A percentile compares a stretch with the other conserved stretches of the same genome.
These are phyloP conservation scores for Osmerus mordax DNA, from an alignment of 2,113 vertebrate species.

Conservation along the genomic window DNA sequence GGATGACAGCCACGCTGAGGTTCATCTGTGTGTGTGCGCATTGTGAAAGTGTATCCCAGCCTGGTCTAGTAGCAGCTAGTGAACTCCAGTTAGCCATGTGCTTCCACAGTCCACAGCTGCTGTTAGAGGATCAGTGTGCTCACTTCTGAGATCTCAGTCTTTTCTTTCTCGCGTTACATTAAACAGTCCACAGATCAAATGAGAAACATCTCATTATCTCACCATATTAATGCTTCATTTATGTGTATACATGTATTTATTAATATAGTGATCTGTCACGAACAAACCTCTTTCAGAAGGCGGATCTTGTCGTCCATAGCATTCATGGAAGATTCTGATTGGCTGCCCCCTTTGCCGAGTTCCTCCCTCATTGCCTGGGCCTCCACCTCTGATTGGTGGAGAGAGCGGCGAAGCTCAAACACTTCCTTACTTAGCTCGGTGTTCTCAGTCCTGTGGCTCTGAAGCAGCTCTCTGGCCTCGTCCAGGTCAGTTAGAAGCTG, in stretches of 20 bases:
- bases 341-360: slow-evolving; percentile 38
- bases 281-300: slow-evolving; percentile 64
- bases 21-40: background rate
- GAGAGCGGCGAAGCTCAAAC: slow-evolving; percentile 47
- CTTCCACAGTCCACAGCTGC: background rate
- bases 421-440: slow-evolving; percentile 63
- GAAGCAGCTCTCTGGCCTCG: slow-evolving; percentile 55
- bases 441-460: slow-evolving; percentile 61
- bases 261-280: background rate
- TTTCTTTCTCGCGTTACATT: no score
- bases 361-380: slow-evolving; percentile 58
- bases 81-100: no score
- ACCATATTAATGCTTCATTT: no score
- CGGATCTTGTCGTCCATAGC: slow-evolving; percentile 67
- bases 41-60: background rate
- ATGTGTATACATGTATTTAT: no score
- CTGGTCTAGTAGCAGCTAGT: no score
- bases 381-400: slow-evolving; percentile 63
- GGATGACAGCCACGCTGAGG: background rate
- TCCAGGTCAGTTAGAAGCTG: slow-evolving; percentile 60
- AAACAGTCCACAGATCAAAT: no score
- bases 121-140: no score
- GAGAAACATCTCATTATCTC: no score
- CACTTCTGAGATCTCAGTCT: no score
- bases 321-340: slow-evolving; percentile 28